Evolutionary conservation across 1,140 invertebrate genomes (phyloP).

Genomic region (Eumeta japonica): DNA sequence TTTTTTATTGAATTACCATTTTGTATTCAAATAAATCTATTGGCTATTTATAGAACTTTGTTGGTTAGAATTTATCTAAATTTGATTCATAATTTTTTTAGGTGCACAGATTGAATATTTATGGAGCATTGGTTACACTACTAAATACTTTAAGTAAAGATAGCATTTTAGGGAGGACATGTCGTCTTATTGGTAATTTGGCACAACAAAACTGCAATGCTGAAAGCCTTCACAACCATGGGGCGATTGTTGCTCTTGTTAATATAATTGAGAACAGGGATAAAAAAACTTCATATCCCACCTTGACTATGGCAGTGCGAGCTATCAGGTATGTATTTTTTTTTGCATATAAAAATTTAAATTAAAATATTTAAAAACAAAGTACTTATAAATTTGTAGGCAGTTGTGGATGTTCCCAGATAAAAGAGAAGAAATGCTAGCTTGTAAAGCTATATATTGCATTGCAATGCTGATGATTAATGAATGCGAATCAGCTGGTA

Average conservation of each 20-base stretch:
- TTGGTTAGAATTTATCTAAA: no score
- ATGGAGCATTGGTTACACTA: constrained; percentile 39
- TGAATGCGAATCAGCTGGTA: constrained; percentile 45
- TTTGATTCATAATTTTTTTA: constrained; percentile 22
- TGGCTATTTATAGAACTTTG: no score
- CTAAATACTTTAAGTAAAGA: constrained; percentile 49
- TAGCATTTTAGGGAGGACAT: constrained; percentile 49
- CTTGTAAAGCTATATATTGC: constrained; percentile 33
- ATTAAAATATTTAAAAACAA: not conserved
- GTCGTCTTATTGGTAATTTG: constrained; percentile 50
- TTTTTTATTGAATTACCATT: no score
- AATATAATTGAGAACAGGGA: constrained; percentile 44
- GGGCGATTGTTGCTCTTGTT: constrained; percentile 40
- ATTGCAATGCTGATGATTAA: constrained; percentile 39
- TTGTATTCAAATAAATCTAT: no score
- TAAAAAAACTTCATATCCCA: constrained; percentile 46
- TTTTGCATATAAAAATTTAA: constrained; percentile 1
- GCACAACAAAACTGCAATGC: constrained; percentile 42
- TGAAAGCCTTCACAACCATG: constrained; percentile 43
- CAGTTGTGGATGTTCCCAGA: constrained; percentile 49
- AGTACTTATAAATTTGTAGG: constrained; percentile 21
- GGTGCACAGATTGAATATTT: constrained; percentile 44
- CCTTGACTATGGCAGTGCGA: constrained; percentile 51
- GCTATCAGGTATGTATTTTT: constrained; percentile 41
- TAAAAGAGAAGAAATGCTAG: constrained; percentile 50